These are phyloP conservation scores for Amphiura filiformis DNA, from an alignment of 35 echinoderm and acorn worm species.

Conservation along the genomic window DNA sequence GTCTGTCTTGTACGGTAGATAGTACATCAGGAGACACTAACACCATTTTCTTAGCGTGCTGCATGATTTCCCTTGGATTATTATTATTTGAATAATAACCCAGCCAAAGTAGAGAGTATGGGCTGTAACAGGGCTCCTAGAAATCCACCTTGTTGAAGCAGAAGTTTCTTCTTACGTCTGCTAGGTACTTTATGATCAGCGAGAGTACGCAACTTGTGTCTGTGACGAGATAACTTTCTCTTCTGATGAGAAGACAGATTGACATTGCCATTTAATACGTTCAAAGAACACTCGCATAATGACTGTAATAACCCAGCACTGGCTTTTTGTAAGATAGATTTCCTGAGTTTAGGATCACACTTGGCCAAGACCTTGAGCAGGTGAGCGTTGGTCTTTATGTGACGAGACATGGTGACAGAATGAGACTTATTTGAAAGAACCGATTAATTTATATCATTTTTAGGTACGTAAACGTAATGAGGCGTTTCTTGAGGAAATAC, in stretches of 20 bases:
- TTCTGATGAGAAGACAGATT: slow-evolving; percentile 35
- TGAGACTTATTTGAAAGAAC: background rate
- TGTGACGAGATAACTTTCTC: slow-evolving; percentile 50
- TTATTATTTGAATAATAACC: background rate
- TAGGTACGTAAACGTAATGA: background rate
- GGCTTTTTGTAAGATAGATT: slow-evolving; percentile 23
- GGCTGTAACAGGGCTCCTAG: background rate
- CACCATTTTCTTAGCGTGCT: slow-evolving; percentile 10
- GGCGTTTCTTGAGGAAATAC: slow-evolving; percentile 15
- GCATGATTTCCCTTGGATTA: background rate
- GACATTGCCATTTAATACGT: slow-evolving; percentile 49
- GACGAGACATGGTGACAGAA: slow-evolving; percentile 17
- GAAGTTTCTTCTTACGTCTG: background rate
- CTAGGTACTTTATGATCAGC: slow-evolving; percentile 31
- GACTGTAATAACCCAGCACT: slow-evolving; percentile 18
- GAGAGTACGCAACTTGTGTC: slow-evolving; percentile 45
- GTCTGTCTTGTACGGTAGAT: background rate
- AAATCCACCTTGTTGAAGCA: slow-evolving; percentile 40
- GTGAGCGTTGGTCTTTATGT: slow-evolving; percentile 38
- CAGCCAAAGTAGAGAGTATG: background rate
- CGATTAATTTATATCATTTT: no score
- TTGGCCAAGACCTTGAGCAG: slow-evolving; percentile 41
- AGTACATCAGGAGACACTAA: background rate
- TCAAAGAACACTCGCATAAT: slow-evolving; percentile 43
- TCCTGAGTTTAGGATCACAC: slow-evolving; percentile 30